Evolutionary conservation across 2,113 vertebrate genomes (phyloP).

Genomic region (Elgaria multicarinata): DNA sequence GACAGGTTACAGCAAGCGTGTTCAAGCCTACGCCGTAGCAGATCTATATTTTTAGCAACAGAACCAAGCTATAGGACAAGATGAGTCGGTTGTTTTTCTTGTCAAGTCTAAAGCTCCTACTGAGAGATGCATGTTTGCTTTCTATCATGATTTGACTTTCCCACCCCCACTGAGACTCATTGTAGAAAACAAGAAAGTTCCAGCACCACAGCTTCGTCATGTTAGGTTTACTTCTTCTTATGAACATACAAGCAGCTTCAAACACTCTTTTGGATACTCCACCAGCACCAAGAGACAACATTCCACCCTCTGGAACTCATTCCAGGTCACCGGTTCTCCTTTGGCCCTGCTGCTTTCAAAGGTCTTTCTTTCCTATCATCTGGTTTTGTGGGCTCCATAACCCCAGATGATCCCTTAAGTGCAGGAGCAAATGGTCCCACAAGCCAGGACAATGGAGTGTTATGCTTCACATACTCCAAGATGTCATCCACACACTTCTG

Average conservation of each 20-base stretch:
- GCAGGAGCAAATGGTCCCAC: conserved; percentile 54
- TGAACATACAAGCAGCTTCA: neutral
- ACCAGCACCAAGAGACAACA: neutral
- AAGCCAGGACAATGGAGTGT: conserved; percentile 77
- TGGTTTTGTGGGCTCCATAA: neutral
- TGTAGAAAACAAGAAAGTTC: neutral
- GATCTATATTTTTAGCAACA: neutral
- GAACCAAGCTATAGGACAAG: neutral
- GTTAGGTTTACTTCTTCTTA: neutral
- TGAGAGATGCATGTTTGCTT: neutral
- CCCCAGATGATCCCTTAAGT: conserved; percentile 50
- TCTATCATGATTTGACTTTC: neutral
- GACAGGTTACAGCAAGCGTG: neutral
- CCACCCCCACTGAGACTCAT: neutral
- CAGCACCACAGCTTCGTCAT: neutral
- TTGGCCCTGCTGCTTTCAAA: no score
- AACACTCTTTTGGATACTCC: neutral
- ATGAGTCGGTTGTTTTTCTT: neutral
- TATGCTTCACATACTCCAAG: conserved; percentile 65
- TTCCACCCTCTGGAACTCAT: neutral
- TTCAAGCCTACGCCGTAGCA: neutral
- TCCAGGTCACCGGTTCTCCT: neutral
- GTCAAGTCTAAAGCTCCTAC: neutral
- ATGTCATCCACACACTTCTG: conserved; percentile 82
- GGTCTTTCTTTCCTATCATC: neutral